phyloP scores from a whole-genome alignment of 2,113 vertebrate species.

The Crocuta crocuta region DNA sequence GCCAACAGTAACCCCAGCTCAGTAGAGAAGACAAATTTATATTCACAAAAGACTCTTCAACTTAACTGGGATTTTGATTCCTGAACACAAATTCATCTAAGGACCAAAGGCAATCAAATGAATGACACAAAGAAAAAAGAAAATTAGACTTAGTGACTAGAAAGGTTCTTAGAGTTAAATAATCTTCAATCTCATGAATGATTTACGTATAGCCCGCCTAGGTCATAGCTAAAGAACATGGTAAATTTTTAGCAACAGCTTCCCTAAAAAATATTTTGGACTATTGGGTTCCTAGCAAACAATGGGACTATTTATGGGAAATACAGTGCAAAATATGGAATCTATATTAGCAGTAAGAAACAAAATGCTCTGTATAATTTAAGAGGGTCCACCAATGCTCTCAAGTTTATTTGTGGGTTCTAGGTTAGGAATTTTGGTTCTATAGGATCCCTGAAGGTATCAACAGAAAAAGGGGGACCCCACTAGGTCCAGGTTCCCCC shows the following conservation, averaged over 20 bases:
- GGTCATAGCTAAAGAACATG: not conserved
- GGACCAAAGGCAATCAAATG: not conserved
- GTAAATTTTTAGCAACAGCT: not conserved
- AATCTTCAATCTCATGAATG: not conserved
- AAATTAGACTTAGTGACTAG: not conserved
- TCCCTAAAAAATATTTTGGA: not conserved
- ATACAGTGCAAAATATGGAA: slow-evolving; percentile 1
- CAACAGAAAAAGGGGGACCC: not conserved
- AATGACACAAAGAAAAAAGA: not conserved
- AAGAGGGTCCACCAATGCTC: not conserved
- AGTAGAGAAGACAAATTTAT: slow-evolving; percentile 46
- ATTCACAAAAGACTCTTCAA: slow-evolving; percentile 26
- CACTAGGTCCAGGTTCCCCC: not conserved
- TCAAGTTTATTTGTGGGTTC: not conserved
- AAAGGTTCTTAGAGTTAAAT: slow-evolving; percentile 45
- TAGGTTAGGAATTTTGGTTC: not conserved
- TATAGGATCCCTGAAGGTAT: not conserved
- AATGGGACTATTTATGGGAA: not conserved
- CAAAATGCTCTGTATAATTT: slow-evolving; percentile 10
- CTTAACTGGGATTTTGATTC: not conserved
- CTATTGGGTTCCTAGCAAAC: not conserved
- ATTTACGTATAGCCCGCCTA: not conserved
- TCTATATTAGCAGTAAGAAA: slow-evolving; percentile 16
- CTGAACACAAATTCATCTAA: slow-evolving; percentile 17
- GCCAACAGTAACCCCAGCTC: not conserved